Base-by-base conservation (phyloP, 2,113 vertebrate species). In the Cephalopholis sonnerati region DNA sequence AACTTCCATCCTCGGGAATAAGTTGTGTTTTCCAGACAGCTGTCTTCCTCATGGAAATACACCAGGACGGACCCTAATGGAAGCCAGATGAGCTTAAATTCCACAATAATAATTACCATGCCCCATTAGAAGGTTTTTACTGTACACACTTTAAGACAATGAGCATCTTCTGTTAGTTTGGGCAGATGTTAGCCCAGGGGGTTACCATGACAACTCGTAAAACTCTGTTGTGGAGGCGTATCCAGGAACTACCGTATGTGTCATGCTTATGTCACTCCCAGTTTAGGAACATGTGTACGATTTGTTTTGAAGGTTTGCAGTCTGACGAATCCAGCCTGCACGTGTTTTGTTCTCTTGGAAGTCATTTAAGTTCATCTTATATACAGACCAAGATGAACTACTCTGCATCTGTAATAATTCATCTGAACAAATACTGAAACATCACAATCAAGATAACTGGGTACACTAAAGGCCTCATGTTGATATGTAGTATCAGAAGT, bases 41-140 rank as follows among this genome's bases (percentile, higher is more conserved):
- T 87, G 83, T 77, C 83, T 77, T 57, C 70, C 68, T 88, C 61
- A 59, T 88, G 88, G 85, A 92, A 89, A 86, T 22, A 70, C 77
- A 84, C 66, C 67, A 64, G 74, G 46, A 81, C 11, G 2, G 65
- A 67, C 53, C 66, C 29, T 91, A 91, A 94, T 90, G 80, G 69
- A 82, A 92, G 73, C 87, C 94, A 94, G 87, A 93, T 85, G 91
- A 91, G 82, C 77, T 76, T 18, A 27, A 76, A 87, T 90, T 91
- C 87, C 89, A 84, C 86, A 76, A 81, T 84, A 87, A 71, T 89
- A 79, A 93, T 91, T 85, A 92, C 62, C 61, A 27, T n/a, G 64
- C 55, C 74, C 62, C 81, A 88, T 93, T 90, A 91, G 82, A 85
- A 39, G 8, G 53, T 58, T 79, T 76, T 90, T 85, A 87, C 71